These are phyloP conservation scores for Ptyas mucosa DNA, from an alignment of 2,113 vertebrate species.

Conservation along the genomic window DNA sequence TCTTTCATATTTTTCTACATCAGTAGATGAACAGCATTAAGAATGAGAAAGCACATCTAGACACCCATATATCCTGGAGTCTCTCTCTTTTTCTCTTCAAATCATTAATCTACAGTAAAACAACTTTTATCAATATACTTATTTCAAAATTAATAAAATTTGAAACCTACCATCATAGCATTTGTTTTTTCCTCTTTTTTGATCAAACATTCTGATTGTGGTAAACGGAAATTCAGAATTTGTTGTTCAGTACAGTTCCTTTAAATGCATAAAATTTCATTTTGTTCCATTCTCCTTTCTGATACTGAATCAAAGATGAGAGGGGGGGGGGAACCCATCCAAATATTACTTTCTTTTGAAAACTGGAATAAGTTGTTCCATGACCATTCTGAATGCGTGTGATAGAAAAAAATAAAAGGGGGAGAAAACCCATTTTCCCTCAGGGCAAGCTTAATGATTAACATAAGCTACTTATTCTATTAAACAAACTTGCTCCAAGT, in stretches of 20 bases:
- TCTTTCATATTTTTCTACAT: not conserved
- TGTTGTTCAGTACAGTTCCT: not conserved
- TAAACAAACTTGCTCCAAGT: conserved; percentile 52
- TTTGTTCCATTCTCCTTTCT: not conserved
- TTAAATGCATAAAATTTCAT: not conserved
- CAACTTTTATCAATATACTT: not conserved
- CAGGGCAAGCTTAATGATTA: conserved; percentile 70
- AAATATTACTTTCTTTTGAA: not conserved
- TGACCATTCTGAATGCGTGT: not conserved
- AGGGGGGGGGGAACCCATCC: fast-evolving
- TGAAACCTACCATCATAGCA: conserved; percentile 20
- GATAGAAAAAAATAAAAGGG: conserved; percentile 22
- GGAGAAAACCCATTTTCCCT: conserved; percentile 26
- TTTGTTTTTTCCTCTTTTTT: not conserved
- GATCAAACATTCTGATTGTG: fast-evolving
- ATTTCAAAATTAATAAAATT: not conserved
- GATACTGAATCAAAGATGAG: not conserved
- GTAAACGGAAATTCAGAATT: fast-evolving
- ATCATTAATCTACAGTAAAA: not conserved
- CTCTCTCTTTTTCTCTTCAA: not conserved
- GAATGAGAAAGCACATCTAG: not conserved
- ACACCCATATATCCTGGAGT: not conserved
- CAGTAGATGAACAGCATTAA: not conserved
- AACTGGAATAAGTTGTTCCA: not conserved
- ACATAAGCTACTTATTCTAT: conserved; percentile 49